Conservation (phyloP, 2,113 vertebrate species). For the Peromyscus polionotus region DNA sequence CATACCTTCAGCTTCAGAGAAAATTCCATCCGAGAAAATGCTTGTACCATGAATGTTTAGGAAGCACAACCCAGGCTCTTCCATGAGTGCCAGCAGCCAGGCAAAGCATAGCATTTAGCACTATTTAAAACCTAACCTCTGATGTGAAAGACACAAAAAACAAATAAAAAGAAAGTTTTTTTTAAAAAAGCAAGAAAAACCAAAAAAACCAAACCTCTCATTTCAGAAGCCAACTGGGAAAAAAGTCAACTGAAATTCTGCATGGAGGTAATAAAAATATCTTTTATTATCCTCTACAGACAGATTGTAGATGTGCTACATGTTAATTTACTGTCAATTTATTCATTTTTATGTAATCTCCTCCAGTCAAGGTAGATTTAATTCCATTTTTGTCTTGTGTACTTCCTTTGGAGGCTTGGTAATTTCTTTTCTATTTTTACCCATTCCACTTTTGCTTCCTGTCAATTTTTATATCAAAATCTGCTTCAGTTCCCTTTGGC, state of each 20-base stretch:
- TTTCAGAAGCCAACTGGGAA: neutral
- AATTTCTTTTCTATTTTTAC: slow-evolving; percentile 83
- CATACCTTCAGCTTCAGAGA: neutral
- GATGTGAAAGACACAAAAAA: neutral
- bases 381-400: slow-evolving; percentile 70
- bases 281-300: slow-evolving; percentile 60
- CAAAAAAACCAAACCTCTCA: slow-evolving; percentile 14
- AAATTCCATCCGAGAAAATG: neutral
- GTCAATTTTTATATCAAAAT: slow-evolving; percentile 80
- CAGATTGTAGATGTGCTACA: slow-evolving; percentile 50
- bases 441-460: slow-evolving; percentile 76
- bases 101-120: neutral
- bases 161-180: neutral
- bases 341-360: slow-evolving; percentile 63
- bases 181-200: neutral
- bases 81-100: neutral
- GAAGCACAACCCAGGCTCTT: neutral
- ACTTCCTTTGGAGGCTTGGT: slow-evolving; percentile 72
- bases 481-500: slow-evolving; percentile 75
- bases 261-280: slow-evolving; percentile 66
- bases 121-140: slow-evolving; percentile 47
- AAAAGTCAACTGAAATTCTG: slow-evolving; percentile 49
- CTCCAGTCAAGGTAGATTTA: slow-evolving; percentile 65
- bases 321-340: slow-evolving; percentile 67
- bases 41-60: neutral